Conservation (phyloP, 1,140 invertebrate genomes). For the Brachionus manjavacas region DNA sequence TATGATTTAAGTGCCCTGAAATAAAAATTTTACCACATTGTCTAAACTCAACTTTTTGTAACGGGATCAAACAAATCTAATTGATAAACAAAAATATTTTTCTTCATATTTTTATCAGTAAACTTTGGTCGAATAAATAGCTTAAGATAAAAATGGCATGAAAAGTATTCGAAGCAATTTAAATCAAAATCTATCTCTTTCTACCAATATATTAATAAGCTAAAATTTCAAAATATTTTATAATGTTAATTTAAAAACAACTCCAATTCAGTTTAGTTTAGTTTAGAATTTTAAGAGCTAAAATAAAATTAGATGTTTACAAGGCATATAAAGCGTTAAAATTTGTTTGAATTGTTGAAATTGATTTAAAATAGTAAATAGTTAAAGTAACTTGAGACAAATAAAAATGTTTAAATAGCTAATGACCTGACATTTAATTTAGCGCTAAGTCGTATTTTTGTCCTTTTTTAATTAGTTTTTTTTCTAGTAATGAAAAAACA, state of each 20-base stretch:
- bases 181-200: background rate
- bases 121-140: background rate
- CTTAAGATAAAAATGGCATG: background rate
- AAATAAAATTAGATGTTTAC: background rate
- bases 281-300: too few species aligned
- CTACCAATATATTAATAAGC: too few species aligned
- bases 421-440: background rate
- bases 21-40: background rate
- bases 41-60: background rate
- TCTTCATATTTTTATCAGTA: background rate
- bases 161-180: background rate
- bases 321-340: background rate
- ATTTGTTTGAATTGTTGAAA: background rate
- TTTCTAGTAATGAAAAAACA: background rate
- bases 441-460: background rate
- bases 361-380: background rate
- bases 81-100: background rate
- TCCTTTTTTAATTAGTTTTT: background rate
- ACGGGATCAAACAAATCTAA: background rate
- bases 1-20: background rate
- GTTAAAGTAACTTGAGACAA: background rate
- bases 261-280: background rate
- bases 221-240: background rate
- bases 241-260: background rate
- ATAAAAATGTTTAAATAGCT: background rate